Evolutionary conservation across 1,140 invertebrate species (phyloP), one percentile per base, ranked within the genome.

Genomic region (Copidosoma floridanum): DNA sequence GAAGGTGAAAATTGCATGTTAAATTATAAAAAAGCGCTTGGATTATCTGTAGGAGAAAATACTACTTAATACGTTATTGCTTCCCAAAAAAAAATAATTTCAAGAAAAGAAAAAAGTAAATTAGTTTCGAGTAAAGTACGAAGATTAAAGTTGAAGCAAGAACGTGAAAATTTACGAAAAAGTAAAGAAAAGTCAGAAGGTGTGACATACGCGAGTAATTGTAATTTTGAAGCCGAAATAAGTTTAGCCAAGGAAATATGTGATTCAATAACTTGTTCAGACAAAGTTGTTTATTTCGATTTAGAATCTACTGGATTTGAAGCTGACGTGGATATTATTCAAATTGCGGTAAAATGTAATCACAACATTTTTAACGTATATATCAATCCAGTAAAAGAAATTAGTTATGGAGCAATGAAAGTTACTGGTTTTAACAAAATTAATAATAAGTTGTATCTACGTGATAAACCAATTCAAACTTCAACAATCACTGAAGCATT

Each of bases 261-360:
- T 24, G 21, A 24, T 48, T 48, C 12, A 48, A 21, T 24, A 0
- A 47, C 16, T 24, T 46, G 40, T 8, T 41, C 24, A 44, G 44
- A 52, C 35, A 59, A 59, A 51, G 18, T 59, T 46, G 40, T 56
- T 44, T 55, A 43, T 44, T 43, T 56, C 29, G 54, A 43, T 27
- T 56, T 56, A 26, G 27, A 59, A 37, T 50, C 46, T 2, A 16
- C 20, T 6, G 46, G 46, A 20, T 24, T 48, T 2, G 20, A 3
- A 24, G n/a, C 46, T 23, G 12, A 48, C 27, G 20, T 24, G 7
- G 46, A 48, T 48, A 48, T 48, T 48, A 23, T 48, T 3, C 46
- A 48, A 48, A 48, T 48, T 26, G 46, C 46, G 23, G 46, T 24
- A 32, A 51, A 51, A 51, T 51, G 23, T 51, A 12, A n/a, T n/a